Conservation (phyloP, 1,140 invertebrate genomes). For the Drosophila bocqueti region DNA sequence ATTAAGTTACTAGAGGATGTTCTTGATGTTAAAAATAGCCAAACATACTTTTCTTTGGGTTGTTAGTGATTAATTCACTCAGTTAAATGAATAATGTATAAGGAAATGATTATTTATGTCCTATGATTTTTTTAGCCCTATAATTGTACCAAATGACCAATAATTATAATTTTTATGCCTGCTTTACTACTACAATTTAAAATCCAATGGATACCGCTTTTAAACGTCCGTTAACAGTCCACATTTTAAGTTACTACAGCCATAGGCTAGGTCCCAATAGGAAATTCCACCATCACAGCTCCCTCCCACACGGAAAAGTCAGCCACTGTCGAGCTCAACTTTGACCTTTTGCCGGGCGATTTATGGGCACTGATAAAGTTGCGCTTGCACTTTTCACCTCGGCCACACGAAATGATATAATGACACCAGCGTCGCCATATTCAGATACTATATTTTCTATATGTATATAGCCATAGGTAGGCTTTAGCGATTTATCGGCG, state of each 20-base stretch:
- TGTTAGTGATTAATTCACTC: neutral
- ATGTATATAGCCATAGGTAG: neutral
- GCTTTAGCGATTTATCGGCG: constrained; percentile 45
- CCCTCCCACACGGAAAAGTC: constrained; percentile 11
- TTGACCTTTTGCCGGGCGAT: constrained; percentile 55
- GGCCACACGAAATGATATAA: constrained; percentile 48
- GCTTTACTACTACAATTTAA: neutral
- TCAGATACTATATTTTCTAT: constrained; percentile 20
- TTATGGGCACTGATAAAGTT: constrained; percentile 54
- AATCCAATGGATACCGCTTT: neutral
- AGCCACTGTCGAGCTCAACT: constrained; percentile 28
- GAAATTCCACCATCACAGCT: neutral
- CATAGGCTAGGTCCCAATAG: neutral
- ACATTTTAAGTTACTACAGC: constrained; percentile 19
- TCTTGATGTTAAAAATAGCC: neutral
- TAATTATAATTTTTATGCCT: neutral
- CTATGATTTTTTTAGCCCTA: neutral
- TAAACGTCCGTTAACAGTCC: neutral
- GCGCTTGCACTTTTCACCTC: constrained; percentile 53
- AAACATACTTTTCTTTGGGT: neutral
- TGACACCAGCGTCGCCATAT: constrained; percentile 30
- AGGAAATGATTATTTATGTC: neutral
- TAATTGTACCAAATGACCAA: too few relatives aligned
- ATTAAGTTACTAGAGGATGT: neutral
- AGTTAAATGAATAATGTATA: neutral